Conservation (phyloP, 1,140 invertebrate species). For the Phortica variegata region DNA sequence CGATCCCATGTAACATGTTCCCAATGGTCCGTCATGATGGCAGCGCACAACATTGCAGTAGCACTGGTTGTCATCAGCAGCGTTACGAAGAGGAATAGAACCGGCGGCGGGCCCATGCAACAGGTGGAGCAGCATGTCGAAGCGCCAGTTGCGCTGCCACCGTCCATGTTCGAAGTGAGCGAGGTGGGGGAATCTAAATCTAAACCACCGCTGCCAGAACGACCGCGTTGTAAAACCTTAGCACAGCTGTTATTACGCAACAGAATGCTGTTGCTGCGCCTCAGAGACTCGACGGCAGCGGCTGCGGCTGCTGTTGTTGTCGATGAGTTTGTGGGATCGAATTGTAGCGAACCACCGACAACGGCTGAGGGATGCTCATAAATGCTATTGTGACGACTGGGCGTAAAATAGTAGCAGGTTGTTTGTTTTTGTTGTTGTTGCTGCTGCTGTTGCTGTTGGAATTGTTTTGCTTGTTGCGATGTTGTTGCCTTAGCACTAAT, state of each 20-base stretch:
- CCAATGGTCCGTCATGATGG: slow-evolving; percentile 85
- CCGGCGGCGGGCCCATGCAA: slow-evolving; percentile 50
- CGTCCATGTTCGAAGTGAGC: slow-evolving; percentile 46
- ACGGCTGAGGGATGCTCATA: slow-evolving; percentile 54
- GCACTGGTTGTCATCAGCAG: slow-evolving; percentile 63
- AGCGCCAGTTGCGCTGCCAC: slow-evolving; percentile 34
- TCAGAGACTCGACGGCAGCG: slow-evolving; percentile 46
- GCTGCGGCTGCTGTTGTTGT: slow-evolving; percentile 47
- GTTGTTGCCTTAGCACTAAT: slow-evolving; percentile 10
- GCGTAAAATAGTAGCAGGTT: slow-evolving; percentile 51
- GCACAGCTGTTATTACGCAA: slow-evolving; percentile 50
- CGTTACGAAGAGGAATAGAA: slow-evolving; percentile 52
- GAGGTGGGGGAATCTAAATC: slow-evolving; percentile 37
- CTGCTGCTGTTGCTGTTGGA: slow-evolving; percentile 5
- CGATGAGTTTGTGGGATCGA: slow-evolving; percentile 33
- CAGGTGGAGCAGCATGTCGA: slow-evolving; percentile 44
- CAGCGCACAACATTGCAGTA: slow-evolving; percentile 75
- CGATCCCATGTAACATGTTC: slow-evolving; percentile 77
- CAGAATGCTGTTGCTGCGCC: slow-evolving; percentile 49
- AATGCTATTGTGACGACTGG: slow-evolving; percentile 53
- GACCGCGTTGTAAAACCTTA: slow-evolving; percentile 43
- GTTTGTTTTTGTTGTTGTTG: slow-evolving; percentile 22
- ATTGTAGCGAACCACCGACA: slow-evolving; percentile 49
- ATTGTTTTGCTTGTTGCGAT: slow-evolving; percentile 2
- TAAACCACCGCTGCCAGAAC: slow-evolving; percentile 28